Conservation (phyloP, 2,113 vertebrate genomes). For the Diadophis punctatus region DNA sequence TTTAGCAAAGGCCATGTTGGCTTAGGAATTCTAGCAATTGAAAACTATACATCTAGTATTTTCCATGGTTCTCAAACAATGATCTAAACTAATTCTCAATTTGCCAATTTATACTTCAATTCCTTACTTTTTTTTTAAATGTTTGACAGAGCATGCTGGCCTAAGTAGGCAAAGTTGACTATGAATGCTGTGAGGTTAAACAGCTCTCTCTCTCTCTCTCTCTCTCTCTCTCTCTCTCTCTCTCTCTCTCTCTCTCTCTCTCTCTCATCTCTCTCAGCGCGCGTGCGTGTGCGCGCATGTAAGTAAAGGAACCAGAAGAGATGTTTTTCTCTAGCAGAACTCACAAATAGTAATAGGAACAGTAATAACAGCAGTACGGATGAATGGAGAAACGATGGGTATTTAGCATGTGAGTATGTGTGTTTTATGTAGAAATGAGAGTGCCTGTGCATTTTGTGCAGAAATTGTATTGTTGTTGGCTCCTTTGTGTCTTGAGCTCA, state of each 20-base stretch:
- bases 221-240: too few relatives aligned
- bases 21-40: not conserved
- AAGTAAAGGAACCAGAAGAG: not conserved
- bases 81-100: not conserved
- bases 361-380: not conserved
- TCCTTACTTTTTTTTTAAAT: not conserved
- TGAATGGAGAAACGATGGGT: not conserved
- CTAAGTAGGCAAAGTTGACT: too few relatives aligned
- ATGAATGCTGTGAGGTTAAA: too few relatives aligned
- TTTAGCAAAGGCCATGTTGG: not conserved
- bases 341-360: not conserved
- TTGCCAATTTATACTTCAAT: not conserved
- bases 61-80: not conserved
- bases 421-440: too few relatives aligned
- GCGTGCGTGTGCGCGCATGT: too few relatives aligned
- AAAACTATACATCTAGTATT: not conserved
- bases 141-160: too few relatives aligned
- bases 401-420: not conserved
- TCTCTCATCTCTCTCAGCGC: too few relatives aligned
- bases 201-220: too few relatives aligned
- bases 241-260: too few relatives aligned
- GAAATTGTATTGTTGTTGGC: too few relatives aligned
- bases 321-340: not conserved
- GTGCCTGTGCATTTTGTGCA: too few relatives aligned
- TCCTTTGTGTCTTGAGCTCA: too few relatives aligned